These are phyloP conservation scores for Erpetoichthys calabaricus DNA, from an alignment of 2,797 vertebrate genomes.

Conservation along the genomic window DNA sequence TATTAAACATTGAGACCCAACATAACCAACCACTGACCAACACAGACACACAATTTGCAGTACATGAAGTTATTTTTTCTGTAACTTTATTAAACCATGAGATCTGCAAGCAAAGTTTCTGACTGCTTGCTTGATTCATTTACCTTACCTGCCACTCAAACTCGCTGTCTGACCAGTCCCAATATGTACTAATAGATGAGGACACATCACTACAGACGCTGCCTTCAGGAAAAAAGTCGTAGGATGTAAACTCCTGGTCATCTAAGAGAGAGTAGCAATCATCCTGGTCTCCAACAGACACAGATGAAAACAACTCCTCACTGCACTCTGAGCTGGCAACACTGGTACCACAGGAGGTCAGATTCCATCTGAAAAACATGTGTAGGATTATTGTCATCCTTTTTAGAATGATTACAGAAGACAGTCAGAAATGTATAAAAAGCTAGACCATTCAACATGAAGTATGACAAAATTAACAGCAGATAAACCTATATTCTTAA, in stretches of 20 bases:
- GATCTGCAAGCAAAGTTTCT: too few species aligned
- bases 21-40: neutral
- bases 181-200: conserved; percentile 94
- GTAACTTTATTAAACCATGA: too few species aligned
- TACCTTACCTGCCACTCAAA: conserved; percentile 93
- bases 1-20: neutral
- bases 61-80: too few species aligned
- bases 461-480: too few species aligned
- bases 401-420: too few species aligned
- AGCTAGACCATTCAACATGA: too few species aligned
- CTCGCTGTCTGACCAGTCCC: conserved; percentile 98
- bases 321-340: conserved; percentile 97
- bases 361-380: conserved; percentile 70
- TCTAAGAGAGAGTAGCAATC: conserved; percentile 91
- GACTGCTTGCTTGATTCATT: neutral
- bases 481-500: too few species aligned
- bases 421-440: too few species aligned
- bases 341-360: conserved; percentile 91
- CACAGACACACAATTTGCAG: too few species aligned
- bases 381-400: too few species aligned
- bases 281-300: conserved; percentile 92
- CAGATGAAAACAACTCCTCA: conserved; percentile 89
- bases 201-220: conserved; percentile 97
- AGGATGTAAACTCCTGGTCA: conserved; percentile 89
- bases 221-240: conserved; percentile 90